Conservation (phyloP, 2,888 invertebrate genomes). For the Lasioglossum calceatum region DNA sequence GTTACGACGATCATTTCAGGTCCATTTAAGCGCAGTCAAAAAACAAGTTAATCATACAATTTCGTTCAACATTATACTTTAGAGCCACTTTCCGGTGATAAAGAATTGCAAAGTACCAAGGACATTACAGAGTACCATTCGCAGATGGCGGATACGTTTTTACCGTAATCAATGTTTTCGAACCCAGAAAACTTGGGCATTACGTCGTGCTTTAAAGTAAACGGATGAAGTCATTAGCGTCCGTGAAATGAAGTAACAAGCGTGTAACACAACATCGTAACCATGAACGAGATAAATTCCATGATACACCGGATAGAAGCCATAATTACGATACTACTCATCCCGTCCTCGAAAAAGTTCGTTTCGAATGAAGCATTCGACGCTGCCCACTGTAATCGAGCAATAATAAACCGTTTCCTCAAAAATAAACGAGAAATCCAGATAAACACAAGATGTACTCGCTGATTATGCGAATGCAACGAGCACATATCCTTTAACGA, state of each 20-base stretch:
- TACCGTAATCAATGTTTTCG: background rate
- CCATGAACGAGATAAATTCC: background rate
- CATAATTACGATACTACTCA: background rate
- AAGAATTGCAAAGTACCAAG: background rate
- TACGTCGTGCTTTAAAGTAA: background rate
- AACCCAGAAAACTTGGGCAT: background rate
- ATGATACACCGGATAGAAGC: background rate
- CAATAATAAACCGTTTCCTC: background rate
- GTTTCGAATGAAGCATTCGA: background rate
- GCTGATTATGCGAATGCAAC: background rate
- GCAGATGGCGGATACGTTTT: background rate
- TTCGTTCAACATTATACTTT: background rate
- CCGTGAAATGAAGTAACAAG: background rate
- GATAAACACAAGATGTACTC: background rate
- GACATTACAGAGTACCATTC: background rate
- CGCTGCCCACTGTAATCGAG: background rate
- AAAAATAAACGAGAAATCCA: background rate
- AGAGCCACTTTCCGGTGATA: background rate
- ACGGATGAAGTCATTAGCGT: constrained; percentile 24
- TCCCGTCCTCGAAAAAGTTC: background rate
- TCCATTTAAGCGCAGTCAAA: background rate
- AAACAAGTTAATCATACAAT: background rate
- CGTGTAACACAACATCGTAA: background rate
- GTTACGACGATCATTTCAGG: background rate
- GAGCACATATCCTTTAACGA: background rate